These are phyloP conservation scores for Amia ocellicauda DNA, from an alignment of 2,113 vertebrate genomes.

Conservation along the genomic window DNA sequence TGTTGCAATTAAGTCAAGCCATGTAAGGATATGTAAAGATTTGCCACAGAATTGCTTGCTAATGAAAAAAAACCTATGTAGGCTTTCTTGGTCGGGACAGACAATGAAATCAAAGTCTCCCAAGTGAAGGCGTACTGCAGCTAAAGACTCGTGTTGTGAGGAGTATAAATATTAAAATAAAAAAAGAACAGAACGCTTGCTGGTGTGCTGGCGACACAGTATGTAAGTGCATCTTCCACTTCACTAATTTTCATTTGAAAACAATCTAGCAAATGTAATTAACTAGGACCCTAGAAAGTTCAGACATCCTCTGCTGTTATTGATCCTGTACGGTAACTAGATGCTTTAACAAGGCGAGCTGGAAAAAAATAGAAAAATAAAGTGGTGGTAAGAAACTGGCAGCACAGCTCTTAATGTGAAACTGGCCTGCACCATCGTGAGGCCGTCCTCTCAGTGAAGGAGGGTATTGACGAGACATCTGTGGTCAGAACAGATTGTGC, in stretches of 20 bases:
- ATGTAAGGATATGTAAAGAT: no score
- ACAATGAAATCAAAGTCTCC: no score
- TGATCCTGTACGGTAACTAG: conserved; percentile 31
- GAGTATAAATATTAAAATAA: background rate
- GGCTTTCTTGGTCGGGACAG: no score
- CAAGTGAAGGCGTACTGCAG: background rate
- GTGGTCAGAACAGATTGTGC: no score
- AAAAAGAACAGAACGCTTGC: conserved; percentile 11
- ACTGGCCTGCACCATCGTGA: no score
- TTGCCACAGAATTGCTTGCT: no score
- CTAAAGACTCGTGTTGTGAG: background rate
- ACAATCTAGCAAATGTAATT: conserved; percentile 33
- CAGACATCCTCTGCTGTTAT: conserved; percentile 30
- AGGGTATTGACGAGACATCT: no score
- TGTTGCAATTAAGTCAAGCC: no score
- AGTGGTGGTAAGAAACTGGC: no score
- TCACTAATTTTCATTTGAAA: conserved; percentile 33
- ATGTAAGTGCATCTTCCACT: conserved; percentile 6
- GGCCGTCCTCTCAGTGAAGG: no score
- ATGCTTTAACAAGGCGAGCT: conserved; percentile 30
- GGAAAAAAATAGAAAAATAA: conserved; percentile 11
- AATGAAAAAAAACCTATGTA: no score
- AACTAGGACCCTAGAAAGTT: conserved; percentile 32
- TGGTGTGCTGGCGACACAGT: conserved; percentile 9
- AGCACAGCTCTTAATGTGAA: no score